Base-by-base conservation (phyloP, 2,797 vertebrate species). In the Eidolon dupreanum region DNA sequence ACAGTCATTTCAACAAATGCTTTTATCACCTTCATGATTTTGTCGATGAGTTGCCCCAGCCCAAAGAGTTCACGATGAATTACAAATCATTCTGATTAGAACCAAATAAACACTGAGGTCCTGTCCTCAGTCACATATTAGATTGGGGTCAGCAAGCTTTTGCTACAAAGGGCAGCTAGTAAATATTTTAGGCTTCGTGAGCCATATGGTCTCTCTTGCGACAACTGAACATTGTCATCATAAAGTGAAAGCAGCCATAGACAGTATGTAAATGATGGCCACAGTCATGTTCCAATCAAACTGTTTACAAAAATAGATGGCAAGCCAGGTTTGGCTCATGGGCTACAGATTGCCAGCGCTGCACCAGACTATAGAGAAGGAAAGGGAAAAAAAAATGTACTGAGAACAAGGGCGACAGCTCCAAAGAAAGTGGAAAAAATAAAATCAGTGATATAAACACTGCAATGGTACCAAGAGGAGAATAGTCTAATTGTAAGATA, bases 71-170 rank as follows among this genome's bases (percentile, higher is more conserved):
- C 57, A 74, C 4, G 31, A 61, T 43, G 55, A 88, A 41, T 90
- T 57, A 94, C 88, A 95, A 89, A 93, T 87, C 65, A 96, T 88
- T 96, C 82, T 93, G 74, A 89, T 89, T 57, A 79, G 53, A 91
- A 75, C 16, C 53, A 95, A 96, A 55, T 66, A 88, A 79, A 77
- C 12, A 41, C 38, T 36, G 20, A 57, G 6, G 24, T 78, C 66
- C 68, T 78, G 46, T 91, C 53, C 41, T 95, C 46, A 65, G 55
- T 65, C 28, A 83, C 49, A 36, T n/a, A n/a, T 55, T 79, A 90
- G 46, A 66, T 28, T 9, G 41, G 10, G 10, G 53, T 51, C 26
- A 86, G 59, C 49, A 83, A 92, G 74, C 41, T 65, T 75, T 81
- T 26, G n/a, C 51, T 59, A 28, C 28, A 59, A 70, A 95, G n/a